phyloP scores from a whole-genome alignment of 2,797 vertebrate genomes.

The Phrynocephalus vlangalii region DNA sequence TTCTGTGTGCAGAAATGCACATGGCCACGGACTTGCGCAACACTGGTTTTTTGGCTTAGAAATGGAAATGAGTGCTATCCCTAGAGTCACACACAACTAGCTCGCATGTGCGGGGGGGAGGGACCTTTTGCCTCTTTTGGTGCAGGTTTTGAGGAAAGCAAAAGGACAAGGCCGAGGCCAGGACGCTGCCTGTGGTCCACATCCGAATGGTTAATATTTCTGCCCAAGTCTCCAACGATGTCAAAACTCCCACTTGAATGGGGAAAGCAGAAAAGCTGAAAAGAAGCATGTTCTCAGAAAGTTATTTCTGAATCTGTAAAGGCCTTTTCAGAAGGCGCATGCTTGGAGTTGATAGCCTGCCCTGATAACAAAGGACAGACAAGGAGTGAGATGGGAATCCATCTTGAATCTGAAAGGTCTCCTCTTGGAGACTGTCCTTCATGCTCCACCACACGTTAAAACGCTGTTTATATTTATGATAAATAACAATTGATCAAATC shows the following conservation, averaged over 20 bases:
- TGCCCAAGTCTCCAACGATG: neutral
- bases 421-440: neutral
- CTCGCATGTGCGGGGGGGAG: no score
- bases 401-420: neutral
- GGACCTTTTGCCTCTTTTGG: neutral
- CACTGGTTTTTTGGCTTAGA: no score
- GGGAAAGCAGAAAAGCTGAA: neutral
- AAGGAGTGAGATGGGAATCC: neutral
- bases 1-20: no score
- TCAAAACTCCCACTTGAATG: conserved; percentile 23
- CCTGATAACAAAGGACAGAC: neutral
- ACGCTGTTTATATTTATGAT: neutral
- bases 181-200: neutral
- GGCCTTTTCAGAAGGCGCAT: neutral
- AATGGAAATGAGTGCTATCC: no score
- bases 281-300: neutral
- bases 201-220: conserved; percentile 2
- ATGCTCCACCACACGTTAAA: neutral
- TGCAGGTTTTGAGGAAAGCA: neutral
- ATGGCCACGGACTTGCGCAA: no score
- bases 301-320: conserved; percentile 26
- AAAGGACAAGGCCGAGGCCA: no score
- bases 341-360: neutral
- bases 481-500: neutral
- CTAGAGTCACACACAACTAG: no score